Evolutionary conservation across 2,888 invertebrate species (phyloP), one percentile per base, ranked within the genome.

Genomic region (Erannis defoliaria): DNA sequence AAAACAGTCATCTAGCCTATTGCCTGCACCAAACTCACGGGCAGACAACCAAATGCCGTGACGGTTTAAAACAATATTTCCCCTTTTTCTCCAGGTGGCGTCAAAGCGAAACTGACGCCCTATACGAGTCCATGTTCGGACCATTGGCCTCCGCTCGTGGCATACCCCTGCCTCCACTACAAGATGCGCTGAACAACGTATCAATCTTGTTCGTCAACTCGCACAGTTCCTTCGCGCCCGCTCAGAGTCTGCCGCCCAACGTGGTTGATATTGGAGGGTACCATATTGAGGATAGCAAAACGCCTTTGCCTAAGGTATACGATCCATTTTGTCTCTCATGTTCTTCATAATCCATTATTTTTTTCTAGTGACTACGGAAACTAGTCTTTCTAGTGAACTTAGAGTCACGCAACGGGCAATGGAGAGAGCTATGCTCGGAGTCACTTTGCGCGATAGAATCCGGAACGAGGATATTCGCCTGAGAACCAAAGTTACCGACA

Each of bases 221-320:
- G 0, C 84, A 87, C 31, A 80, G 80, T 0, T 81, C 85, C 0
- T 70, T 83, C 12, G 72, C 74, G 0, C 71, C 76, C 0, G 73
- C 81, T 0, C 67, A 72, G 51, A 76, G 76, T 21, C 26, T 80
- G 2, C 86, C 88, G 0, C 82, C 85, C 0, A 87, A 87, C 18
- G 84, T 84, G 0, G 59, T 87, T 1, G 76, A 81, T 1, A 77
- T 88, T 0, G 88, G 76, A 0, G 88, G 88, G 0, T 87, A 81
- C 42, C 86, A 86, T 58, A 85, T 87, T 2, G 76, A 80, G 1
- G 81, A 84, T 2, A 64, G 73, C 0, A 60, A 70, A 0, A 72
- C 78, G 0, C 76, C 82, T 0, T 59, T 88, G 12, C 87, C 88
- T 0, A 79, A 88, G 83, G 88, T 89, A 73, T 35, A 2, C 4